phyloP scores from a whole-genome alignment of 2,888 invertebrate genomes.

The Drosophila melanocephala region DNA sequence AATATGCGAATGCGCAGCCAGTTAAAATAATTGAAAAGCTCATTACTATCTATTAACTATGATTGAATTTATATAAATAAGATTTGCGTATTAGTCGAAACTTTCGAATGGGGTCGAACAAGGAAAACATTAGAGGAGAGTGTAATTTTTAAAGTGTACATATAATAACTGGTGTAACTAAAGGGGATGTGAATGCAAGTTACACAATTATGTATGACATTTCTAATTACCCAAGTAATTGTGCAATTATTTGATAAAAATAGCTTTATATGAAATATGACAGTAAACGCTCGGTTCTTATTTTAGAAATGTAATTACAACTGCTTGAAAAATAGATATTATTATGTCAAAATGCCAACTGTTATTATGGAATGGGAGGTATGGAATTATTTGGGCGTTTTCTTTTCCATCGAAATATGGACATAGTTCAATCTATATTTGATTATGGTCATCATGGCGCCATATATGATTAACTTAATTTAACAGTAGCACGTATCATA shows the following conservation, averaged over 20 bases:
- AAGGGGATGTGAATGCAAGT: background rate
- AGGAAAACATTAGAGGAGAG: too few species aligned
- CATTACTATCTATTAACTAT: conserved; percentile 6
- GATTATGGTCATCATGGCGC: conserved; percentile 44
- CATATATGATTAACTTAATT: conserved; percentile 75
- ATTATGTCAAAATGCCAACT: conserved; percentile 36
- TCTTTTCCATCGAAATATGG: conserved; percentile 13
- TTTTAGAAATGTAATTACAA: conserved; percentile 9
- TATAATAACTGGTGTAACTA: too few species aligned
- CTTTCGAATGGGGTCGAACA: too few species aligned
- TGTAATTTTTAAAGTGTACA: background rate
- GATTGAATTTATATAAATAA: background rate
- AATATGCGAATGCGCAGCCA: conserved; percentile 26
- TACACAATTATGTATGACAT: background rate
- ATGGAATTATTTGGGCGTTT: conserved; percentile 37
- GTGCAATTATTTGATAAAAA: background rate
- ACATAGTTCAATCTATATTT: conserved; percentile 16
- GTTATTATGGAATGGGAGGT: conserved; percentile 28
- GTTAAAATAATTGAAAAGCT: conserved; percentile 18
- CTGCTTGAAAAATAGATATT: conserved; percentile 14
- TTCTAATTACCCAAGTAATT: background rate
- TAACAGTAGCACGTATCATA: conserved; percentile 73
- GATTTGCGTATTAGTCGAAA: background rate
- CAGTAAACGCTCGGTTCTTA: background rate
- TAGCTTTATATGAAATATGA: background rate